phyloP scores from a whole-genome alignment of 2,797 vertebrate genomes.

The Trichosurus vulpecula region DNA sequence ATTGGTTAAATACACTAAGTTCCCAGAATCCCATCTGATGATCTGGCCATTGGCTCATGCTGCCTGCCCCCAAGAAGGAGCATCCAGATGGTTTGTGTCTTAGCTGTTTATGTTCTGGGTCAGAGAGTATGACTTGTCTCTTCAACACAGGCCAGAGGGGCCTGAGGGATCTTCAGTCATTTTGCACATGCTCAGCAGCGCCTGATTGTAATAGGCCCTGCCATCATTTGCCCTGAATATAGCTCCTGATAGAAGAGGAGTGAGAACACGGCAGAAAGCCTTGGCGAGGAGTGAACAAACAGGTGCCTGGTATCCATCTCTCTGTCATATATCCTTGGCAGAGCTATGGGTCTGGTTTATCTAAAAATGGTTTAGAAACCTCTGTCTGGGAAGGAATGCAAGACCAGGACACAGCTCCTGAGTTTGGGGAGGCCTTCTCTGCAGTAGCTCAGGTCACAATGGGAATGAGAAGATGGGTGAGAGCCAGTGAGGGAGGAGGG shows the following conservation, averaged over 20 bases:
- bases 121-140: slow-evolving; percentile 40
- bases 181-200: slow-evolving; percentile 59
- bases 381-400: slow-evolving; percentile 35
- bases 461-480: slow-evolving; percentile 1
- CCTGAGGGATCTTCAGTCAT: slow-evolving; percentile 29
- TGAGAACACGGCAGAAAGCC: slow-evolving; percentile 1
- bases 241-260: slow-evolving; percentile 62
- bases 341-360: slow-evolving; percentile 55
- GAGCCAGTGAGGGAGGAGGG: too few species aligned
- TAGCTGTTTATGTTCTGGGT: slow-evolving; percentile 40
- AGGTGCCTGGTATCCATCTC: slow-evolving; percentile 76
- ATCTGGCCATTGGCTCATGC: not conserved
- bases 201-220: slow-evolving; percentile 58
- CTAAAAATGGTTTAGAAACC: slow-evolving; percentile 75
- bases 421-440: accelerated
- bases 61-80: slow-evolving; percentile 30
- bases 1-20: not conserved
- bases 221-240: slow-evolving; percentile 58
- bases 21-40: not conserved
- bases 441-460: not conserved
- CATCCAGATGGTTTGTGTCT: slow-evolving; percentile 65
- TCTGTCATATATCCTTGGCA: slow-evolving; percentile 57
- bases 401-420: accelerated
- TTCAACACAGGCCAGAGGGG: slow-evolving; percentile 47
- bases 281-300: slow-evolving; percentile 63